A percentile compares a stretch with the other conserved stretches of the same genome.
Conservation (phyloP, 2,888 invertebrate genomes). For the Boloria euphrosyne region DNA sequence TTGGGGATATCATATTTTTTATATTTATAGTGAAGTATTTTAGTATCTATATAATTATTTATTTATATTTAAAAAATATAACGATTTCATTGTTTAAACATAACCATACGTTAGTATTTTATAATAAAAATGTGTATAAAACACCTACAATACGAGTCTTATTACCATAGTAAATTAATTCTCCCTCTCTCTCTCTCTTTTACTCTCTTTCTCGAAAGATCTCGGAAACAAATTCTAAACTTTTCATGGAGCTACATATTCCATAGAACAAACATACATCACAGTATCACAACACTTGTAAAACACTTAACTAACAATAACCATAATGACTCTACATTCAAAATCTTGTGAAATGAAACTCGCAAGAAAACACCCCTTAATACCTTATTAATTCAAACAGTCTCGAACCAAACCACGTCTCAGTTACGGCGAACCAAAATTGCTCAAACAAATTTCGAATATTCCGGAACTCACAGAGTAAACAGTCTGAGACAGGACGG, state of each 20-base stretch:
- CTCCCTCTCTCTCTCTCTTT: no score
- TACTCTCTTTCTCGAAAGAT: no score
- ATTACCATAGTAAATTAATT: no score
- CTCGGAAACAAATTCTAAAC: no score
- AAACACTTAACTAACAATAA: background rate
- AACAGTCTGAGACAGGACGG: conserved; percentile 47
- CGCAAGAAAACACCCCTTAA: conserved; percentile 21
- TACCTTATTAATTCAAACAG: conserved; percentile 32
- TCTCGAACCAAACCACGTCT: conserved; percentile 37
- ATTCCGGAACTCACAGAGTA: conserved; percentile 49
- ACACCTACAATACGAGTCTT: no score
- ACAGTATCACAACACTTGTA: background rate
- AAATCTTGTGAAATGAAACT: conserved; percentile 10
- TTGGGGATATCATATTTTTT: conserved; percentile 1
- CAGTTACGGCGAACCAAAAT: conserved; percentile 41
- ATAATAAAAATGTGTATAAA: no score
- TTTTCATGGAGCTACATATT: no score
- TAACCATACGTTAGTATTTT: no score
- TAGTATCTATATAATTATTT: background rate
- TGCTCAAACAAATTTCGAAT: conserved; percentile 40
- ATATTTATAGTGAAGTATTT: background rate
- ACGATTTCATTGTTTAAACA: no score
- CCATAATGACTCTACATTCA: conserved; percentile 3
- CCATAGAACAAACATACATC: no score
- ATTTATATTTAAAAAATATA: no score